Evolutionary conservation across 1,140 invertebrate species (phyloP).

Genomic region (Drosophila persimilis): DNA sequence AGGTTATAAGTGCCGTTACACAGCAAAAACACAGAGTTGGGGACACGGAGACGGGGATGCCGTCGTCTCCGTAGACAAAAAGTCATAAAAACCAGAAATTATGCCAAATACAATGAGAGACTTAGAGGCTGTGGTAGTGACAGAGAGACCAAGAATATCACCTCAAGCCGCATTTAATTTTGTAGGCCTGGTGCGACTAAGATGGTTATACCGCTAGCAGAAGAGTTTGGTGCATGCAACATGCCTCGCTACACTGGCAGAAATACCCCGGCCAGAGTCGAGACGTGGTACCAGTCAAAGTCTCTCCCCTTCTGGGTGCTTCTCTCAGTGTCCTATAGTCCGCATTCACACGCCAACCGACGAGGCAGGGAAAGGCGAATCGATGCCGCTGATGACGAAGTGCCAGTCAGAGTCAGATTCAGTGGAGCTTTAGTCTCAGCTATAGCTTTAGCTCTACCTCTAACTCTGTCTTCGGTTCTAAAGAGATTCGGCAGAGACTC

Average conservation of each 20-base stretch:
- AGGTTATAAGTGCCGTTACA: slow-evolving; percentile 75
- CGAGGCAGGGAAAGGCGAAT: slow-evolving; percentile 68
- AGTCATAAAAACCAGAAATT: slow-evolving; percentile 57
- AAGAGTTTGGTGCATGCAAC: slow-evolving; percentile 62
- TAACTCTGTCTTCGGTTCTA: not conserved
- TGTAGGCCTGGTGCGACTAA: slow-evolving; percentile 13
- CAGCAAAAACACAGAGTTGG: slow-evolving; percentile 17
- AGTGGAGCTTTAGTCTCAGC: slow-evolving; percentile 4
- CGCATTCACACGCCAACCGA: slow-evolving; percentile 69
- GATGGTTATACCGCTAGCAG: slow-evolving; percentile 8
- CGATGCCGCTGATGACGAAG: slow-evolving; percentile 75
- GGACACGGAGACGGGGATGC: not conserved
- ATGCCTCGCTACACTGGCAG: slow-evolving; percentile 4
- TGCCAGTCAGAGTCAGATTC: slow-evolving; percentile 40
- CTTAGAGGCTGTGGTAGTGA: not conserved
- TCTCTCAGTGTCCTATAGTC: slow-evolving; percentile 25
- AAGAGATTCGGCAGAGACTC: slow-evolving; percentile 45
- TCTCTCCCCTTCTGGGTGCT: slow-evolving; percentile 6
- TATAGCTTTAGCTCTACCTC: not conserved
- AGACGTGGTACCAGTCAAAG: not conserved
- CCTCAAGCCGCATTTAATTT: slow-evolving; percentile 53
- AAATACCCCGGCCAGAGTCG: not conserved
- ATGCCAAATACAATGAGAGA: slow-evolving; percentile 50
- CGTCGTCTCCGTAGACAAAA: not conserved
- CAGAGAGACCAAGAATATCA: slow-evolving; percentile 11